Base-by-base conservation (phyloP, 2,113 vertebrate genomes). In the Eubucco bourcierii region DNA sequence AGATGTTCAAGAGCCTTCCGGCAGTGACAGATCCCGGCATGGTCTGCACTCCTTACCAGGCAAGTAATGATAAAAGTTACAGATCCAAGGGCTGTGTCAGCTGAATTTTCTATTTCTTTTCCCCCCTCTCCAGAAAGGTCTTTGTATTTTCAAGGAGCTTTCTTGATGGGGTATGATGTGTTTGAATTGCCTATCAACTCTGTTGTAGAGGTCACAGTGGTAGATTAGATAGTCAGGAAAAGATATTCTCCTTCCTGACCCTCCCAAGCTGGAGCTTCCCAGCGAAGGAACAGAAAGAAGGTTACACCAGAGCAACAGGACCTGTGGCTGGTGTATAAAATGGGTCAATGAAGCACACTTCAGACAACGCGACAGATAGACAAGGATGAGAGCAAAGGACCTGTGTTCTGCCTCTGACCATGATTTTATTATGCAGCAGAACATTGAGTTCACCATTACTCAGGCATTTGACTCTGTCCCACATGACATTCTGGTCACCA, bases 1-100 rank as follows among this genome's bases (percentile, higher is more conserved):
- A 96, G 96, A 96, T 95, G 96, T 95, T 97, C 91, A 70, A 73
- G 80, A 93, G 90, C 85, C 95, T 95, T 85, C 92, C 76, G 91
- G 95, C 91, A 87, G 80, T 71, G 87, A 95, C 88, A 87, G 89
- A 95, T 90, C 75, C 78, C 88, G 5, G 5, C 90, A 20, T 91
- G 91, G 64, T 87, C 90, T 70, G 77, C 66, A 79, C 87, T 91
- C 82, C 83, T 95, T 82, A 84, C 93, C 75, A 90, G 59, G 88
- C 55, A 84, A 94, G 31, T 85, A 94, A 95, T 90, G 93, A 94
- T 52, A 89, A 23, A 29, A 77, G 78, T 34, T 84, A 50, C 75
- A 77, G 58, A 77, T 53, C 86, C 85, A 70, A 81, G 39, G 61
- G 58, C 58, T 85, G n/a, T 85, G 76, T 95, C 87, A 71, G 80